Evolutionary conservation across 2,888 invertebrate species (phyloP).

Genomic region (Sicus ferrugineus): DNA sequence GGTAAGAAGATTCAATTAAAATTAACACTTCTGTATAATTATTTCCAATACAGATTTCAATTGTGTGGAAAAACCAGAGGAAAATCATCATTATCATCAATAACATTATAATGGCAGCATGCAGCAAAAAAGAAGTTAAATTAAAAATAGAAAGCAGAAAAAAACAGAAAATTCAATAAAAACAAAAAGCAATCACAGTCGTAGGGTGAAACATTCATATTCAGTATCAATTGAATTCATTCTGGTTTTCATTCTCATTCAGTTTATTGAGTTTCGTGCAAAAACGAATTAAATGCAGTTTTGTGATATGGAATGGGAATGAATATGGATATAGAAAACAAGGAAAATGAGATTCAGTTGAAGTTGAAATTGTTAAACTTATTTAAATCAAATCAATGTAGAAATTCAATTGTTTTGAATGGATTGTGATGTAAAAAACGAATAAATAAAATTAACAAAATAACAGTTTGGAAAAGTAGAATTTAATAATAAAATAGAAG

Average conservation of each 20-base stretch:
- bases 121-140: neutral
- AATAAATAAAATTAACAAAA: neutral
- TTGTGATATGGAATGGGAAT: too few relatives aligned
- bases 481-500: neutral
- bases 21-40: conserved; percentile 14
- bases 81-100: neutral
- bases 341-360: too few relatives aligned
- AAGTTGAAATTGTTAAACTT: too few relatives aligned
- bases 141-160: neutral
- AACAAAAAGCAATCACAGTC: too few relatives aligned
- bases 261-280: too few relatives aligned
- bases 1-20: neutral
- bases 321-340: too few relatives aligned
- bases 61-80: neutral
- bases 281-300: too few relatives aligned
- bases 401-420: too few relatives aligned
- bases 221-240: too few relatives aligned
- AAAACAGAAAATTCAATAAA: neutral
- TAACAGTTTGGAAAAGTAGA: neutral
- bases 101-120: neutral
- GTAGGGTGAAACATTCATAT: too few relatives aligned
- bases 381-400: too few relatives aligned
- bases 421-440: neutral
- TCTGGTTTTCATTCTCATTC: too few relatives aligned
- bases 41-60: neutral